Evolutionary conservation across 2,113 vertebrate species (phyloP).

Genomic region (Gopherus flavomarginatus): DNA sequence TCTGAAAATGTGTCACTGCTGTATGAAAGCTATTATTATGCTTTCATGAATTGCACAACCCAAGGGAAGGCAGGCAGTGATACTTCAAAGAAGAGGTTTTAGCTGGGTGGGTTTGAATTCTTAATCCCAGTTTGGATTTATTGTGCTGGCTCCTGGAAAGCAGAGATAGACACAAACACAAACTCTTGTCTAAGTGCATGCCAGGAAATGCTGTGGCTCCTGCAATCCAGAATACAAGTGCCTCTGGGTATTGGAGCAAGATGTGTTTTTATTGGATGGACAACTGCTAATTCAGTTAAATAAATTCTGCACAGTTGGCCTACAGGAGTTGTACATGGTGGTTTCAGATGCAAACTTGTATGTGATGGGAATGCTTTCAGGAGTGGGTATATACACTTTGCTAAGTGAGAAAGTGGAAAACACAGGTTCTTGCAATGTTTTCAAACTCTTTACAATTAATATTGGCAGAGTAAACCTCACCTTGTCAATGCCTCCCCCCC

Average conservation of each 20-base stretch:
- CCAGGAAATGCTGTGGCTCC: background rate
- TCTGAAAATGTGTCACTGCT: background rate
- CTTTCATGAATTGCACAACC: background rate
- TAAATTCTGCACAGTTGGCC: background rate
- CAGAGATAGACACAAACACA: background rate
- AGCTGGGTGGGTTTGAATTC: background rate
- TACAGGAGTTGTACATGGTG: background rate
- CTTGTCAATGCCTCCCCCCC: background rate
- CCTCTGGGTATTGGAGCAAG: background rate
- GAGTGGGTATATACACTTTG: background rate
- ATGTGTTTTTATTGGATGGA: background rate
- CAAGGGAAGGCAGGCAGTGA: fast-evolving
- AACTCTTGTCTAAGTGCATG: background rate
- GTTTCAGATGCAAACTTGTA: background rate
- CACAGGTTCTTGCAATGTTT: background rate
- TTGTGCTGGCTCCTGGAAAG: background rate
- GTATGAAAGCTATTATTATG: background rate
- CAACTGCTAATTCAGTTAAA: background rate
- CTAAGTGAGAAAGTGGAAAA: background rate
- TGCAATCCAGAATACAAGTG: background rate
- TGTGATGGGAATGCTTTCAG: background rate
- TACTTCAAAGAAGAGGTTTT: background rate
- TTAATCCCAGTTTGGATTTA: background rate
- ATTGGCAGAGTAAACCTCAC: background rate
- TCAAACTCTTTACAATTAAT: background rate